Percentiles rank a stretch among this genome's conserved stretches.
Conservation (phyloP, 2,888 invertebrate species). For the Agrotis segetum region DNA sequence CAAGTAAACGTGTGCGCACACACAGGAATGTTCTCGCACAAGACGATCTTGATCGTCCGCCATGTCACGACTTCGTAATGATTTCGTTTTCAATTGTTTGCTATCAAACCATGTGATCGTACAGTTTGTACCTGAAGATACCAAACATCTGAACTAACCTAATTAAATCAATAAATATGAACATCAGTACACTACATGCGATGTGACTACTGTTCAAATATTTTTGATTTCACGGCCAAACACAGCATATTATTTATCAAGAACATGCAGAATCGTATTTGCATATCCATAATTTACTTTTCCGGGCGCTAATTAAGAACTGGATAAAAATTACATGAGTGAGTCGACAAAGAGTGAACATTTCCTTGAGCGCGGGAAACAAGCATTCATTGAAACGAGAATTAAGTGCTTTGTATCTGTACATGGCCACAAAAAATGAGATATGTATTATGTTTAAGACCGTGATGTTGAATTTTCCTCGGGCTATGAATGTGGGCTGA, state of each 20-base stretch:
- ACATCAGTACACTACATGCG: neutral
- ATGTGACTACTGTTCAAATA: conserved; percentile 7
- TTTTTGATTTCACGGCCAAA: conserved; percentile 26
- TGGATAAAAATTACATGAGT: conserved; percentile 70
- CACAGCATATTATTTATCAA: conserved; percentile 2
- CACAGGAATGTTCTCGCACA: conserved; percentile 71
- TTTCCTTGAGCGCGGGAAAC: conserved; percentile 84
- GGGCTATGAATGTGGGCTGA: conserved; percentile 75
- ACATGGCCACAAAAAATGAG: conserved; percentile 66
- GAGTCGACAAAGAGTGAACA: conserved; percentile 75
- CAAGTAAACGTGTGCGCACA: conserved; percentile 63
- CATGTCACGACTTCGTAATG: conserved; percentile 77
- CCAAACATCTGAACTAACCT: conserved; percentile 33
- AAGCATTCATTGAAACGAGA: conserved; percentile 72
- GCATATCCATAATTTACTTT: conserved; percentile 30
- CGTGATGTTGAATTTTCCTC: conserved; percentile 75
- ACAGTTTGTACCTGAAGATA: conserved; percentile 28
- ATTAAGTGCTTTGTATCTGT: conserved; percentile 58
- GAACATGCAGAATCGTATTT: conserved; percentile 16
- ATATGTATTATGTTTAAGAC: conserved; percentile 66
- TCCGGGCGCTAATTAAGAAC: conserved; percentile 67
- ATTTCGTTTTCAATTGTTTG: conserved; percentile 70
- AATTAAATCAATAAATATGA: conserved; percentile 11
- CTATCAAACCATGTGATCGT: conserved; percentile 17
- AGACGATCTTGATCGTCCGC: conserved; percentile 74